Base-by-base conservation (phyloP, 2,888 invertebrate genomes). In the Eupeodes latifasciatus region DNA sequence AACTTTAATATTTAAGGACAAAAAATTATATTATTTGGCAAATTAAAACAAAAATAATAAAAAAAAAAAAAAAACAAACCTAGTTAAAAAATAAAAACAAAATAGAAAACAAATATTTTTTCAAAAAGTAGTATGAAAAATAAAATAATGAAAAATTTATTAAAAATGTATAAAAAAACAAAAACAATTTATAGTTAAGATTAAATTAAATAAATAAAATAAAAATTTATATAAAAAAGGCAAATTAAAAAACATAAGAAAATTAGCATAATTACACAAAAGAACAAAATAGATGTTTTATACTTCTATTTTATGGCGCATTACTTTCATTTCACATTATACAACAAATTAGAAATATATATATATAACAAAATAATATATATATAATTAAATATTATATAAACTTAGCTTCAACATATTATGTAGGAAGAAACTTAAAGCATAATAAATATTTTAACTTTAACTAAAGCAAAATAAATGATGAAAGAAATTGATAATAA, bases 51-150 rank as follows among this genome's bases (percentile, higher is more conserved):
- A 44, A 67, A 19, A 19, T 19, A 19, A 44, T 49, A 61, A 69
- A 44, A 61, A 77, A 61, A 69, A 44, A 61, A 77, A 36, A 36
- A 36, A 19, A 27, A 27, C 27, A 40, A 40, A 40, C 44, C 27
- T 57, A 78, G 69, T 55, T 59, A 81, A 76, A 69, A 34, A 27
- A 40, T n/a, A 59, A 77, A 44, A 51, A 16, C 67, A 27, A 75
- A 36, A 85, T 61, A 75, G 75, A 75, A 85, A 79, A 55, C 14
- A 83, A 47, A 85, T 85, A 85, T 81, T 85, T 85, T 85, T 85
- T 77, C 85, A 85, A 81, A 85, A 77, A 61, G 85, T 85, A 81
- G 85, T 36, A 77, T 81, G 76, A 72, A 87, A 79, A 83, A 74
- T 75, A 81, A 82, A 53, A 53, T 47, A 57, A 59, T 34, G 51